A percentile compares a stretch with the other conserved stretches of the same genome.
phyloP scores from a whole-genome alignment of 2,888 invertebrate genomes.

The Tetranychus piercei region DNA sequence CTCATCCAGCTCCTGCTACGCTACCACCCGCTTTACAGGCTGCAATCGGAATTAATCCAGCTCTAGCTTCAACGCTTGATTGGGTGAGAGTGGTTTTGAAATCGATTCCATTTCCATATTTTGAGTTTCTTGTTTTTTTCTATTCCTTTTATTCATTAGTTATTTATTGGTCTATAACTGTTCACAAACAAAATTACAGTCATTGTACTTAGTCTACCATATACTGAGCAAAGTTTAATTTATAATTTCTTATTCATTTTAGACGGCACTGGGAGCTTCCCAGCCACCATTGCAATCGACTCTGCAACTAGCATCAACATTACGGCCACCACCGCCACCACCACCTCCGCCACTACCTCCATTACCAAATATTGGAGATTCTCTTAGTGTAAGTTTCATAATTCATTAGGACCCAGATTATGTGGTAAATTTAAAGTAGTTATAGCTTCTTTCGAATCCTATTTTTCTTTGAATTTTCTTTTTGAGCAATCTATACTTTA shows the following conservation, averaged over 20 bases:
- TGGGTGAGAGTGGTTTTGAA: neutral
- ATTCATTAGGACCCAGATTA: neutral
- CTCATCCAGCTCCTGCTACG: neutral
- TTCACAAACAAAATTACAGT: too few relatives aligned
- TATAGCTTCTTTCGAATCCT: neutral
- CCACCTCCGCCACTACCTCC: constrained; percentile 5
- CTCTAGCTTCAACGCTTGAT: neutral
- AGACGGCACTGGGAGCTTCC: neutral
- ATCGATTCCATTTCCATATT: neutral
- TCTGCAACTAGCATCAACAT: neutral
- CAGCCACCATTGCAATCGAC: neutral
- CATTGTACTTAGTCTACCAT: too few relatives aligned
- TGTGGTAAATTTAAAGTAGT: neutral
- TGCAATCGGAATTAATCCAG: neutral
- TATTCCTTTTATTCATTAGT: neutral
- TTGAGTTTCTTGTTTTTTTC: neutral
- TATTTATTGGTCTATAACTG: neutral
- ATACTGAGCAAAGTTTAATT: neutral
- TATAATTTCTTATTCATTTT: neutral
- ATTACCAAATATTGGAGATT: neutral
- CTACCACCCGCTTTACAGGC: neutral
- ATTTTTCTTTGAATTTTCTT: too few relatives aligned
- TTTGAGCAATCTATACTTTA: too few relatives aligned
- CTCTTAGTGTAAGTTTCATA: neutral
- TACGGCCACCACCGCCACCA: neutral